phyloP scores from a whole-genome alignment of 53 echinoderm and acorn worm genomes.

The Luidia sarsii region DNA sequence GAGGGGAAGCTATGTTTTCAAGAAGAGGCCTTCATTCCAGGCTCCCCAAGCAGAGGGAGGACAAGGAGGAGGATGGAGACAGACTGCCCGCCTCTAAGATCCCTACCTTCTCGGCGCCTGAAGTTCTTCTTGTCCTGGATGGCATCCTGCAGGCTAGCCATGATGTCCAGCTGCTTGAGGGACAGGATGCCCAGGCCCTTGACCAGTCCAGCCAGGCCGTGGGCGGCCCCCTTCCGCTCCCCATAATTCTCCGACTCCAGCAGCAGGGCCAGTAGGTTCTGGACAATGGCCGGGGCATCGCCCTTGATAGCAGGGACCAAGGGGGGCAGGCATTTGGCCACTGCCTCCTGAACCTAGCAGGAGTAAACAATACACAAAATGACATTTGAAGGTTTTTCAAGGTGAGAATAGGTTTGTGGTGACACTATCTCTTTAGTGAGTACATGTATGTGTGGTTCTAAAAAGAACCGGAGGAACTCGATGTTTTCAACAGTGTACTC shows the following conservation, averaged over 20 bases:
- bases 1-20: no score
- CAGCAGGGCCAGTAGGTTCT: conserved; percentile 76
- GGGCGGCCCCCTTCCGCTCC: conserved; percentile 95
- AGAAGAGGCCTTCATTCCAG: no score
- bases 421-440: no score
- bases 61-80: no score
- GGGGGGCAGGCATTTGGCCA: conserved; percentile 96
- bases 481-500: no score
- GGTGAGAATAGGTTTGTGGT: no score
- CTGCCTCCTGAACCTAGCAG: conserved; percentile 93
- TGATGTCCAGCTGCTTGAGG: conserved; percentile 93
- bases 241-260: conserved; percentile 94
- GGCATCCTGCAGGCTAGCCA: conserved; percentile 86
- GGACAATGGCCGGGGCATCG: conserved; percentile 85
- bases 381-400: not conserved
- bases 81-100: no score
- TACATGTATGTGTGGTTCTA: no score
- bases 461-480: no score
- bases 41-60: no score
- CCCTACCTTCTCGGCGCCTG: conserved; percentile 90
- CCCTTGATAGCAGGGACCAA: conserved; percentile 95
- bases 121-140: conserved; percentile 98
- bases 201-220: conserved; percentile 93
- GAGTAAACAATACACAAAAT: not conserved
- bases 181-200: conserved; percentile 94